Percentiles rank a stretch among this genome's conserved stretches.
Evolutionary conservation across 2,113 vertebrate species (phyloP).

Genomic region (Mastomys natalensis): DNA sequence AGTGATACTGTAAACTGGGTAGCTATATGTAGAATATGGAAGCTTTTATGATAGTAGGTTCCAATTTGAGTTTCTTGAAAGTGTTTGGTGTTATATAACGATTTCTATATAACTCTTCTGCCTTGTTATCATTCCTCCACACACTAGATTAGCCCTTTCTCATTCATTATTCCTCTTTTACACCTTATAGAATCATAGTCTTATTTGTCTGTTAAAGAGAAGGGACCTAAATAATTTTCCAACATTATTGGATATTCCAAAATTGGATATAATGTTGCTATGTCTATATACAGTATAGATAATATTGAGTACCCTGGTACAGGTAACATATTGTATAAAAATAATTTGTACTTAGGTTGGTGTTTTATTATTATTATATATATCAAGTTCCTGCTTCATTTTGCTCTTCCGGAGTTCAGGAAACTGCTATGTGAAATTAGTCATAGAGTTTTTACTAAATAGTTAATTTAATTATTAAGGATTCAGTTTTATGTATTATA

Average conservation of each 20-base stretch:
- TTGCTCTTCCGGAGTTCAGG: background rate
- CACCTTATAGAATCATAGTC: background rate
- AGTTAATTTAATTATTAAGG: constrained; percentile 43
- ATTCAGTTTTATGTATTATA: constrained; percentile 53
- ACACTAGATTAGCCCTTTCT: background rate
- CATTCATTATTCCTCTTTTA: background rate
- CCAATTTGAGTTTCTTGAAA: background rate
- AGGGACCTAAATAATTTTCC: background rate
- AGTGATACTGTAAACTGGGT: background rate
- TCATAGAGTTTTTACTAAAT: background rate
- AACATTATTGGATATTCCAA: background rate
- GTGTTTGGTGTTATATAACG: background rate
- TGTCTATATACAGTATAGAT: background rate
- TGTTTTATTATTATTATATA: background rate
- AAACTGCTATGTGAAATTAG: constrained; percentile 23
- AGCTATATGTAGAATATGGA: background rate
- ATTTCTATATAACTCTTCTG: background rate
- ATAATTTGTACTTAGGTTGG: background rate
- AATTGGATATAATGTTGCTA: background rate
- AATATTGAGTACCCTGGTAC: background rate
- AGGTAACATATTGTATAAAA: background rate
- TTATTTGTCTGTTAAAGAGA: background rate
- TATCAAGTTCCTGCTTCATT: background rate
- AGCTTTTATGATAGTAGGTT: background rate
- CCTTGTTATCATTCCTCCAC: background rate